These are phyloP conservation scores for Heteromyza rotundicornis DNA, from an alignment of 2,888 invertebrate species.

Conservation along the genomic window DNA sequence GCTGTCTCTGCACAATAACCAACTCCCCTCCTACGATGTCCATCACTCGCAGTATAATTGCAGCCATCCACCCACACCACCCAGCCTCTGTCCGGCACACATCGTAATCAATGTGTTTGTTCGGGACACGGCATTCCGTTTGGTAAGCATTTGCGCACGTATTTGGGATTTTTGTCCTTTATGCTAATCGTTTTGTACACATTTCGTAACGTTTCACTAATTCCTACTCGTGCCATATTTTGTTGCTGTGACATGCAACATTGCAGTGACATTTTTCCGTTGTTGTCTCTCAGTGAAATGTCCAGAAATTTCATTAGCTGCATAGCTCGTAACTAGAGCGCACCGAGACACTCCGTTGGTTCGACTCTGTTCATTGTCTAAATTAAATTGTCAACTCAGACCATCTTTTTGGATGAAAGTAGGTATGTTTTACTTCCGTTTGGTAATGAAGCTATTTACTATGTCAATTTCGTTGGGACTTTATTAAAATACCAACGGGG, in stretches of 20 bases:
- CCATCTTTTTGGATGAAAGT: no score
- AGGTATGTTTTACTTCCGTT: no score
- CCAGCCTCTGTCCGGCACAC: not conserved
- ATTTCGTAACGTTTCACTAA: not conserved
- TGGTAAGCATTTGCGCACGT: slow-evolving; percentile 38
- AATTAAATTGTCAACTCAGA: no score
- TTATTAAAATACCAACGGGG: no score
- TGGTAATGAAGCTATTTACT: no score
- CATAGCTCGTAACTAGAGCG: not conserved
- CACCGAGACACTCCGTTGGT: no score
- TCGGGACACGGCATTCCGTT: not conserved
- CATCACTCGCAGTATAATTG: no score
- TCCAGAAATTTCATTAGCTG: not conserved
- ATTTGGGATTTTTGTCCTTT: slow-evolving; percentile 45
- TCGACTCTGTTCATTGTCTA: no score
- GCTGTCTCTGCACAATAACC: no score
- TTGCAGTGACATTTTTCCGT: not conserved
- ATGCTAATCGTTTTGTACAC: slow-evolving; percentile 9
- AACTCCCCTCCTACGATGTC: no score
- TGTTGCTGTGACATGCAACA: slow-evolving; percentile 6
- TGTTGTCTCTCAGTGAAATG: no score
- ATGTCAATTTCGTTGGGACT: no score
- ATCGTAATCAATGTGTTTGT: not conserved
- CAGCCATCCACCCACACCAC: not conserved
- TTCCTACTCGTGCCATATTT: not conserved